These are phyloP conservation scores for Silurus glanis DNA, from an alignment of 2,113 vertebrate species.

Conservation along the genomic window DNA sequence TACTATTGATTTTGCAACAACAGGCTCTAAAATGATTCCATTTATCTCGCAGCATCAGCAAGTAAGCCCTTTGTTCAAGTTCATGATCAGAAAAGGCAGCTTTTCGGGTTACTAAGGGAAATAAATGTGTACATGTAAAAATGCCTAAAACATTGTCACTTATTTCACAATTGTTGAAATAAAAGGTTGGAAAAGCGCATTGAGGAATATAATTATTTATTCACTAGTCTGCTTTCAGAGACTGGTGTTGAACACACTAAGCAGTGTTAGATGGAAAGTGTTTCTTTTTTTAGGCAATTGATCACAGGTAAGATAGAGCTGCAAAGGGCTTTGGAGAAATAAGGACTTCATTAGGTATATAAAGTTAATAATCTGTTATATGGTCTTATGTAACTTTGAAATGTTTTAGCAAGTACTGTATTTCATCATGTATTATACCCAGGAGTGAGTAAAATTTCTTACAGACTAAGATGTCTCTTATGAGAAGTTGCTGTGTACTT, in stretches of 20 bases:
- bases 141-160: background rate
- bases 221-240: background rate
- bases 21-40: slow-evolving; percentile 8
- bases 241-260: slow-evolving; percentile 43
- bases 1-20: slow-evolving; percentile 47
- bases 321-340: background rate
- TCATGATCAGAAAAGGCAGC: slow-evolving; percentile 33
- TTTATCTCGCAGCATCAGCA: slow-evolving; percentile 25
- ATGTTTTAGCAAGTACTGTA: no score
- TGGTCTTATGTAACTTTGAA: background rate
- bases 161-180: background rate
- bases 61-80: slow-evolving; percentile 16
- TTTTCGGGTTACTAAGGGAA: slow-evolving; percentile 38
- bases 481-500: no score
- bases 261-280: slow-evolving; percentile 43
- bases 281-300: slow-evolving; percentile 1
- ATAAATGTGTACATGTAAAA: background rate
- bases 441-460: background rate
- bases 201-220: slow-evolving; percentile 37
- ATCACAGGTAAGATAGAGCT: background rate
- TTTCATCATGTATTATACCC: background rate
- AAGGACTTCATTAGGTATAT: background rate
- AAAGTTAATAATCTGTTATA: background rate
- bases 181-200: background rate
- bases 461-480: no score